phyloP scores from a whole-genome alignment of 2,113 vertebrate genomes.

The Dasyprocta punctata region DNA sequence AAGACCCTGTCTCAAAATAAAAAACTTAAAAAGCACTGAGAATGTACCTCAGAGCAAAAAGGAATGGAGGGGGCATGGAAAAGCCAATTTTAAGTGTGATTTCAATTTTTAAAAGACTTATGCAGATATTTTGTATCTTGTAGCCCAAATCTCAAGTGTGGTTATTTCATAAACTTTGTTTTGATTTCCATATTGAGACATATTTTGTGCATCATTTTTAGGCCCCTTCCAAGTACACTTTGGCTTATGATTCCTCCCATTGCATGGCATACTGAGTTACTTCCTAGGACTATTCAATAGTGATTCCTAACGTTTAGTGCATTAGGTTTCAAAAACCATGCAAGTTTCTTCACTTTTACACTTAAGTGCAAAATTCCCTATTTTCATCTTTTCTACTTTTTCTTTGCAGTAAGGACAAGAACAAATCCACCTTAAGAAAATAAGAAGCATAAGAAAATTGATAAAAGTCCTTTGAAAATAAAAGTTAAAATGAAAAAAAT shows the following conservation, averaged over 20 bases:
- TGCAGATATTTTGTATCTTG: not conserved
- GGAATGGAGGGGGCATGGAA: not conserved
- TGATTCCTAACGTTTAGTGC: not conserved
- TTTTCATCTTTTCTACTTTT: not conserved
- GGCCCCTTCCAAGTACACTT: fast-evolving
- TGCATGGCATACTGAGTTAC: not conserved
- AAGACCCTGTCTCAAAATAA: not conserved
- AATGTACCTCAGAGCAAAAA: not conserved
- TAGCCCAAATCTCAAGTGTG: not conserved
- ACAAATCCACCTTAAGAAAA: not conserved
- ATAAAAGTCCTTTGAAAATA: slow-evolving; percentile 34
- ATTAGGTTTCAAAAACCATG: not conserved
- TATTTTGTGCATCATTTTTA: not conserved
- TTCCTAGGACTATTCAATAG: not conserved
- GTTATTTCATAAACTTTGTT: not conserved
- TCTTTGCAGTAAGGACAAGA: not conserved
- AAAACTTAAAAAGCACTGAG: not conserved
- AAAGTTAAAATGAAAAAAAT: slow-evolving; percentile 26
- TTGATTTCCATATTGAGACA: not conserved
- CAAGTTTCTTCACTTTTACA: not conserved
- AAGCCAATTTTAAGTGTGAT: not conserved
- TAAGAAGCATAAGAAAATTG: not conserved
- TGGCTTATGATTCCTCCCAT: not conserved
- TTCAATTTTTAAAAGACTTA: not conserved
- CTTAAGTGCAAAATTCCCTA: not conserved